Conservation (phyloP, 1,140 invertebrate genomes). For the Contarinia nasturtii region DNA sequence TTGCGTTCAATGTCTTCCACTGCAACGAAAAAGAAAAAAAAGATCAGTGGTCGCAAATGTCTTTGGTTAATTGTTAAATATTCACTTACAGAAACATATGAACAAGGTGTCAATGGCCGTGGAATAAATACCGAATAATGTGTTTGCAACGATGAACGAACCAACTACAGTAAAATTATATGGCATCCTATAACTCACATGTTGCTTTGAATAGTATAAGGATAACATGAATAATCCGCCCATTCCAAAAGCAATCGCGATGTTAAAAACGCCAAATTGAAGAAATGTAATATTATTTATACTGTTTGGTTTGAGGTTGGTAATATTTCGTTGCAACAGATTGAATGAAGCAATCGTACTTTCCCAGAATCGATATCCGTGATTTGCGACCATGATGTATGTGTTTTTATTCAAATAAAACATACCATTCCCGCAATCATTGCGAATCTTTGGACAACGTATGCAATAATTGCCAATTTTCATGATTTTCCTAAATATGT, state of each 20-base stretch:
- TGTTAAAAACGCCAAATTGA: slow-evolving; percentile 72
- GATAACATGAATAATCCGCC: slow-evolving; percentile 42
- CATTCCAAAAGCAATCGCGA: slow-evolving; percentile 59
- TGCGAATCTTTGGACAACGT: slow-evolving; percentile 38
- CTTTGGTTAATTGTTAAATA: too few species aligned
- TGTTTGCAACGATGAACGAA: slow-evolving; percentile 52
- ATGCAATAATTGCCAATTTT: slow-evolving; percentile 72
- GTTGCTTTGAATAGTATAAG: slow-evolving; percentile 28
- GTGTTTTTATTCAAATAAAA: slow-evolving; percentile 76
- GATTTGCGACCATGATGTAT: slow-evolving; percentile 91
- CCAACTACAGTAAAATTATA: slow-evolving; percentile 34
- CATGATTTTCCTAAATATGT: slow-evolving; percentile 61
- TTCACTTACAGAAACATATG: slow-evolving; percentile 78
- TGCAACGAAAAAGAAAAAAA: slow-evolving; percentile 17
- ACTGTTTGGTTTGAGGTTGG: slow-evolving; percentile 73
- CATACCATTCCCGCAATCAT: slow-evolving; percentile 66
- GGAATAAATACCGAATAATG: slow-evolving; percentile 85
- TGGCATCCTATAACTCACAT: slow-evolving; percentile 30
- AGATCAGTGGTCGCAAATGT: neutral
- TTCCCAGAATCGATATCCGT: slow-evolving; percentile 79
- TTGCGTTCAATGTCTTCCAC: slow-evolving; percentile 91
- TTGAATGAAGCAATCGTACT: slow-evolving; percentile 80
- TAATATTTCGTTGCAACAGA: slow-evolving; percentile 73
- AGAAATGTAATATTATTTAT: slow-evolving; percentile 87
- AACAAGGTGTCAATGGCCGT: slow-evolving; percentile 93